Conservation (phyloP, 1,140 invertebrate species). For the Eupristina koningsbergeri region DNA sequence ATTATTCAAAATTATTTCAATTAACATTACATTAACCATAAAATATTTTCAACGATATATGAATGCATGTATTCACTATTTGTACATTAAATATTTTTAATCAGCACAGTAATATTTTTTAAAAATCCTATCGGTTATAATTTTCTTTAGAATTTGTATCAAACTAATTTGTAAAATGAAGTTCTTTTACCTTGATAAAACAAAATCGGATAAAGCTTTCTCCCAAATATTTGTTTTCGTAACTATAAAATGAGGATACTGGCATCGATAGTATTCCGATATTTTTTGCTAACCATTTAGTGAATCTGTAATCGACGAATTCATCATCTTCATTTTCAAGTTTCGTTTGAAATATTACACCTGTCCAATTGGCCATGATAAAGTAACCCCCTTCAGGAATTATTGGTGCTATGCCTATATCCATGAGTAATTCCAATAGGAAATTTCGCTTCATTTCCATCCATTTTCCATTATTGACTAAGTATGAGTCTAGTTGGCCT, state of each 20-base stretch:
- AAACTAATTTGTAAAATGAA: background rate
- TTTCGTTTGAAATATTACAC: conserved; percentile 78
- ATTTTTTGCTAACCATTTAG: conserved; percentile 84
- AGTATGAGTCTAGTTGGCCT: conserved; percentile 87
- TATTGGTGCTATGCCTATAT: conserved; percentile 92
- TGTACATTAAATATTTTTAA: no score
- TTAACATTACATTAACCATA: no score
- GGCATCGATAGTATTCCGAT: conserved; percentile 10
- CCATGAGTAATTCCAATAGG: conserved; percentile 83
- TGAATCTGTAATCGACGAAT: conserved; percentile 91
- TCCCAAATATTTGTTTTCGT: conserved; percentile 4
- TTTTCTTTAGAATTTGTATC: no score
- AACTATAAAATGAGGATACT: conserved; percentile 1
- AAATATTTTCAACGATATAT: no score
- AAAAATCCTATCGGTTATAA: no score
- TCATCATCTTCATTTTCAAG: conserved; percentile 79
- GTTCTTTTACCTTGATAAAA: conserved; percentile 82
- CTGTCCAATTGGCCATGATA: conserved; percentile 43
- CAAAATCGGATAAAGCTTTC: conserved; percentile 16
- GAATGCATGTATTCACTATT: no score
- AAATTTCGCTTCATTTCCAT: conserved; percentile 88
- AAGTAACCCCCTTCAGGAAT: conserved; percentile 89
- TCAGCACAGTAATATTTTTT: no score
- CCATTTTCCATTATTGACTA: conserved; percentile 84
- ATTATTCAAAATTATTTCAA: no score